These are phyloP conservation scores for Sialis lutaria DNA, from an alignment of 2,888 invertebrate genomes.

Conservation along the genomic window DNA sequence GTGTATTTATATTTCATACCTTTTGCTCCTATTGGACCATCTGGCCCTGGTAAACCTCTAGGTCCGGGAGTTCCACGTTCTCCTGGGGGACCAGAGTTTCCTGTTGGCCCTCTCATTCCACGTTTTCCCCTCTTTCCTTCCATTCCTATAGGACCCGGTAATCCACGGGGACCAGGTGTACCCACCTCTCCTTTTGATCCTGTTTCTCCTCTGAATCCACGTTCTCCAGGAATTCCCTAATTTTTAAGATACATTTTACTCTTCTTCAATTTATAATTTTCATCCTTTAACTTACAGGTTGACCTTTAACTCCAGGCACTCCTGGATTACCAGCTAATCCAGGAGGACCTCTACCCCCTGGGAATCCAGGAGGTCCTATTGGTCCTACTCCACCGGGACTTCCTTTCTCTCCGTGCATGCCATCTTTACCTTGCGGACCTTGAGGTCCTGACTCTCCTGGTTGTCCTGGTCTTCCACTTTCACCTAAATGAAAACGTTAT, in stretches of 20 bases:
- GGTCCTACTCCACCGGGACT: constrained; percentile 52
- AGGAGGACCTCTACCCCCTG: constrained; percentile 61
- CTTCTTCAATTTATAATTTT: constrained; percentile 2
- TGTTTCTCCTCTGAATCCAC: constrained; percentile 62
- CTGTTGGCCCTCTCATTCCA: constrained; percentile 59
- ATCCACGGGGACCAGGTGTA: constrained; percentile 51
- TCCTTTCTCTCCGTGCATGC: constrained; percentile 66
- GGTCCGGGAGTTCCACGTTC: constrained; percentile 50
- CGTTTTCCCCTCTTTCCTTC: constrained; percentile 72
- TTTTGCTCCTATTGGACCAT: constrained; percentile 59
- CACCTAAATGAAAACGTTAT: constrained; percentile 26
- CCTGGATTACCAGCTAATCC: constrained; percentile 60
- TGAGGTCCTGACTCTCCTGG: constrained; percentile 59
- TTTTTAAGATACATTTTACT: constrained; percentile 2
- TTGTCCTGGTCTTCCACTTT: constrained; percentile 60
- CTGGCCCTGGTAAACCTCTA: constrained; percentile 55
- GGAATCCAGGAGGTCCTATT: constrained; percentile 64
- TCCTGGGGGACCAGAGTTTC: constrained; percentile 52
- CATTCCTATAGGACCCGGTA: constrained; percentile 54
- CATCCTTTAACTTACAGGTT: constrained; percentile 33
- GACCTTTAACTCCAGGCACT: constrained; percentile 56
- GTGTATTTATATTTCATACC: constrained; percentile 24
- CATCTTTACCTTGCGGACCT: constrained; percentile 65
- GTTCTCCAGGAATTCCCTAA: constrained; percentile 59
- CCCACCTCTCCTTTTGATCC: constrained; percentile 65